Evolutionary conservation across 2,888 invertebrate genomes (phyloP), one percentile per base, ranked within the genome.

Genomic region (Blastobasis adustella): DNA sequence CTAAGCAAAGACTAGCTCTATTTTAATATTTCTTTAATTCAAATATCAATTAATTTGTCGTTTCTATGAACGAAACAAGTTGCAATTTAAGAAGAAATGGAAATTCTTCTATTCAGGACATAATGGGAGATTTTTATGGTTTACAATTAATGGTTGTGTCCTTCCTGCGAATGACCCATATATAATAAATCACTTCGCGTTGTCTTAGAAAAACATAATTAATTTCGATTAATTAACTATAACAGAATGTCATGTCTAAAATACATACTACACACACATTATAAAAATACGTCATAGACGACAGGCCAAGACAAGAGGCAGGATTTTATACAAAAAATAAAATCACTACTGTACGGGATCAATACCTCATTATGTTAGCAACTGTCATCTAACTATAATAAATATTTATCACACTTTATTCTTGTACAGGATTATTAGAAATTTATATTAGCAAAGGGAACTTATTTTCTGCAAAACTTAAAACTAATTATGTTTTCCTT

Each of bases 251-350:
- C 77, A 76, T 72, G 73, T 68, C 79, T 81, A 82, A 72, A 68
- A 66, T 75, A 77, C 79, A 76, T 80, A 79, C 73, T 42, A 49
- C 43, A 49, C 44, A 46, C 80, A 73, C 76, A 76, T 60, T 76
- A 77, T 72, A 76, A 76, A 76, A 76, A 78, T 75, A 83, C 82
- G 80, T 76, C 63, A 67, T 68, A 80, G 88, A 88, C 86, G 86
- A 86, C 88, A 86, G 88, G 88, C 88, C 88, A 87, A 88, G 88
- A 86, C 88, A 79, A 79, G 78, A 82, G 85, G 79, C 75, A 80
- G 73, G 86, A 87, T 86, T 86, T 86, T 87, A 87, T 83, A 84
- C 84, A 86, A 83, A 87, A 88, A 82, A 82, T 85, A 85, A 87
- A 87, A 87, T 85, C 83, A 76, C 60, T 65, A 62, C 63, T 69